Base-by-base conservation (phyloP, 2,888 invertebrate species). In the Dynastes tityus region DNA sequence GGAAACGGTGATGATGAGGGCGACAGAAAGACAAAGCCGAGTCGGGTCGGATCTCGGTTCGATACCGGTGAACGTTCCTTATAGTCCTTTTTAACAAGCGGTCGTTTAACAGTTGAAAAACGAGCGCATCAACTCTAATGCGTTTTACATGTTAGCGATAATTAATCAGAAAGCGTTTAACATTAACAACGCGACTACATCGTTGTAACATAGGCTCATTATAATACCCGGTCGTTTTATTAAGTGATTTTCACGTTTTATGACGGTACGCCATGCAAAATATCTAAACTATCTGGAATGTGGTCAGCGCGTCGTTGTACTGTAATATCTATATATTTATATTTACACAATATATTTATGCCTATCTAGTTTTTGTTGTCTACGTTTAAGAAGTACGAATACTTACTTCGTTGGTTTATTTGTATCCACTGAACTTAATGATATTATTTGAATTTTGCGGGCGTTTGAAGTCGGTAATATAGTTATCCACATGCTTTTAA, bases 161-260 rank as follows among this genome's bases (percentile, higher is more conserved):
- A 87, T 87, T 87, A 88, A 88, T 87, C 87, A 85, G 84, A 83
- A 84, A 87, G 86, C 87, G 86, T 88, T 88, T 88, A 87, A 87
- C 85, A 85, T 87, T 87, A 87, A 88, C 87, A 88, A 87, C 87
- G 85, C 84, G 84, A 84, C 85, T 86, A 87, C 87, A 87, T 85
- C 85, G 85, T 87, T 86, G 86, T 88, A 87, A 87, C 85, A 86
- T 79, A 79, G 84, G 82, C 84, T 85, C 84, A 84, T 85, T 87
- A 86, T 85, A 85, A 86, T 86, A 84, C 79, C 63, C 71, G 68
- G 83, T 82, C 83, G 84, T 85, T 86, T 86, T 86, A 86, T 86
- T 86, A 86, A 86, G 86, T 83, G 86, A 86, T 86, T 85, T 86
- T 83, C 84, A 83, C 84, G 83, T 85, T 85, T 84, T 82, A 82